Evolutionary conservation across 2,888 invertebrate genomes (phyloP).

Genomic region (Agelastica alni): DNA sequence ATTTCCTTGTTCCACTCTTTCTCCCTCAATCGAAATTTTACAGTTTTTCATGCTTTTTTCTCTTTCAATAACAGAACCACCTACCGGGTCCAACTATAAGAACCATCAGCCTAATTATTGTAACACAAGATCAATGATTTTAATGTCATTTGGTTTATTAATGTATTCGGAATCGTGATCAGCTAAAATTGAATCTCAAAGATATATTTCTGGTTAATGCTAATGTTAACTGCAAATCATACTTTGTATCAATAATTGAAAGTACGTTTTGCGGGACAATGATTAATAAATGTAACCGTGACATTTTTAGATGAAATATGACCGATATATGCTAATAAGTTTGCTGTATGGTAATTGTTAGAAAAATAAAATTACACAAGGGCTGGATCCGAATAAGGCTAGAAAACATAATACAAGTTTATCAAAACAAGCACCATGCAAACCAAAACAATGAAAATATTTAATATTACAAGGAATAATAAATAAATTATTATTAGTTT

Average conservation of each 20-base stretch:
- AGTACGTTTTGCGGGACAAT: conserved; percentile 22
- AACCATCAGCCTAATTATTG: no score
- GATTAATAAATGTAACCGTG: conserved; percentile 19
- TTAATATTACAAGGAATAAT: no score
- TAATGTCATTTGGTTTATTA: neutral
- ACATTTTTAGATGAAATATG: conserved; percentile 9
- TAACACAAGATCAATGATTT: neutral
- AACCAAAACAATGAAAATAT: no score
- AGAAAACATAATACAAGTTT: no score
- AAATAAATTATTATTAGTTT: no score
- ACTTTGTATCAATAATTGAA: conserved; percentile 30
- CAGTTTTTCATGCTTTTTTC: no score
- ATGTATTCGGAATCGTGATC: conserved; percentile 5
- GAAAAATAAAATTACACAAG: no score
- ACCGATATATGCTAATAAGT: conserved; percentile 9
- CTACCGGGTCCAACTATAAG: no score
- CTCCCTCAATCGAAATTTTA: no score
- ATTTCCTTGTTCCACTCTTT: neutral
- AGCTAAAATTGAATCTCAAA: conserved; percentile 10
- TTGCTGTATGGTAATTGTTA: neutral
- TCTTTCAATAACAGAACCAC: no score
- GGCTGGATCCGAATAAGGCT: no score
- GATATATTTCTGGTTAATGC: conserved; percentile 26
- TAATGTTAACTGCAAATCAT: conserved; percentile 21
- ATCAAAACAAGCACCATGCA: no score